Evolutionary conservation across 1,140 invertebrate species (phyloP), one percentile per base, ranked within the genome.

Genomic region (Drosophila murphyi): DNA sequence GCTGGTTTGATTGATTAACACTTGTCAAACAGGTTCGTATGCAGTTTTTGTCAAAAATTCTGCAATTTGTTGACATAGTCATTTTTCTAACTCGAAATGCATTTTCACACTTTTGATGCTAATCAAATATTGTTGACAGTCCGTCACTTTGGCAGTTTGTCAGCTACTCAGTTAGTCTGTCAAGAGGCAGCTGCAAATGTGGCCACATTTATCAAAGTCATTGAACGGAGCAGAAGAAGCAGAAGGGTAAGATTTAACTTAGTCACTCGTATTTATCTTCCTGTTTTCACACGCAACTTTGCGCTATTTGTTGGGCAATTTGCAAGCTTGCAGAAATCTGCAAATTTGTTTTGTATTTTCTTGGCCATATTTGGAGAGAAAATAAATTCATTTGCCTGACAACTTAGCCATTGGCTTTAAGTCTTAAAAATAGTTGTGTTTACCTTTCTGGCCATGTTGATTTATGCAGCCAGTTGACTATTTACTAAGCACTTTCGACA

Each of bases 1-100:
- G 41, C 63, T 78, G 55, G 48, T 64, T 85, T 88, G 85, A 88
- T 88, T 88, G 85, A 88, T 89, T 89, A 89, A 71, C 72, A 56
- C 77, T 80, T 85, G 85, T 85, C 80, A 88, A 80, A 85, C 62
- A 80, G 67, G 70, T 83, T 12, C 61, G 54, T 57, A 51, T 60
- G 80, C 83, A 72, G 57, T 72, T 75, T 69, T 56, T 57, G 37
- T 57, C 61, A 61, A 55, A 62, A 34, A 28, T 45, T 45, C 6
- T 61, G 52, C 56, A 74, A 65, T 61, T 75, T 56, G 85, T 80
- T 89, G 77, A 87, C 83, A 86, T 80, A 72, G 57, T 63, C 51
- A 75, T 77, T 69, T 74, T 69, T 62, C 65, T 50, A 50, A 51
- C 28, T 55, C 45, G 31, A 78, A 87, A 74, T 87, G 82, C 82